Evolutionary conservation across 2,888 invertebrate species (phyloP).

Genomic region (Acanthacorydalis orientalis): DNA sequence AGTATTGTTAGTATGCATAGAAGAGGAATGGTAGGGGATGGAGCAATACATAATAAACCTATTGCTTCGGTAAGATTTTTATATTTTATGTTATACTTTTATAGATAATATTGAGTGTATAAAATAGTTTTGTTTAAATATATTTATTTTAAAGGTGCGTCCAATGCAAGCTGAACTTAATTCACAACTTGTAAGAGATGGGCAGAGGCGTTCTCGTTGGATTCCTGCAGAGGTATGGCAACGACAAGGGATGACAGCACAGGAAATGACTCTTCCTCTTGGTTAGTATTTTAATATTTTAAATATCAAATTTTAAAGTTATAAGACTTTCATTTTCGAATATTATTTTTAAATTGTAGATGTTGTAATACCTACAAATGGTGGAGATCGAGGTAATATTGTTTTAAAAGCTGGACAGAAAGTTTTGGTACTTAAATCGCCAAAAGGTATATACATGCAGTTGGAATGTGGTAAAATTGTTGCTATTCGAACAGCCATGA

Average conservation of each 20-base stretch:
- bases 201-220: slow-evolving; percentile 35
- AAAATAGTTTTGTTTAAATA: neutral
- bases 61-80: slow-evolving; percentile 38
- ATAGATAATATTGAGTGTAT: neutral
- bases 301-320: neutral
- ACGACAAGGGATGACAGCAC: slow-evolving; percentile 85
- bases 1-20: slow-evolving; percentile 1
- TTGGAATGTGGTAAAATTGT: slow-evolving; percentile 88
- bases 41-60: slow-evolving; percentile 38
- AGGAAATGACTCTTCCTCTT: slow-evolving; percentile 83
- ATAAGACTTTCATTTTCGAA: neutral
- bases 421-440: slow-evolving; percentile 86
- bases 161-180: slow-evolving; percentile 57
- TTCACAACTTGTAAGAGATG: slow-evolving; percentile 15
- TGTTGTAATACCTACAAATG: slow-evolving; percentile 84
- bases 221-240: slow-evolving; percentile 85
- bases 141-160: slow-evolving; percentile 32
- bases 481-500: slow-evolving; percentile 68
- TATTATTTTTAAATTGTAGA: slow-evolving; percentile 30
- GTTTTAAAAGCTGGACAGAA: slow-evolving; percentile 86
- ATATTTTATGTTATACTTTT: neutral
- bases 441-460: slow-evolving; percentile 92
- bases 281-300: slow-evolving; percentile 28
- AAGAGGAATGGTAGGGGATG: slow-evolving; percentile 10
- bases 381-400: slow-evolving; percentile 76